Percentiles rank a stretch among this genome's conserved stretches.
phyloP scores from a whole-genome alignment of 2,888 invertebrate genomes.

The Limnephilus marmoratus region DNA sequence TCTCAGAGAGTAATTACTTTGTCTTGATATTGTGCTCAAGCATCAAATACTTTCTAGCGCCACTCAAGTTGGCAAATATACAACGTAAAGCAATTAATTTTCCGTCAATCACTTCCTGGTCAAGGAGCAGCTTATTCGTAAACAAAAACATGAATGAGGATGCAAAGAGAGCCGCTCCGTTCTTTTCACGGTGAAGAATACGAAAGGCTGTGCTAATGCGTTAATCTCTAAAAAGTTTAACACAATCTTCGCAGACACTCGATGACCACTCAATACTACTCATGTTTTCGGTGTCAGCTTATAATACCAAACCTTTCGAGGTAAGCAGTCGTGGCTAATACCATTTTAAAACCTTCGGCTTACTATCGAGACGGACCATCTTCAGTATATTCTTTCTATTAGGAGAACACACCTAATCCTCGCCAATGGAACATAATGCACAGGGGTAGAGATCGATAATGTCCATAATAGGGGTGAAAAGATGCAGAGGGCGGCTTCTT shows the following conservation, averaged over 20 bases:
- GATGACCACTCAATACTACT: slow-evolving; percentile 54
- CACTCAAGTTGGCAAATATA: slow-evolving; percentile 38
- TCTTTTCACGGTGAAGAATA: slow-evolving; percentile 43
- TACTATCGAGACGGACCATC: slow-evolving; percentile 62
- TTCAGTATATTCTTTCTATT: slow-evolving; percentile 47
- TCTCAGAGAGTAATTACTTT: background rate
- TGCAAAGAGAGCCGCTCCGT: slow-evolving; percentile 41
- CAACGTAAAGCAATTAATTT: slow-evolving; percentile 51
- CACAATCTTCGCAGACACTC: slow-evolving; percentile 41
- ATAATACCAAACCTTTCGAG: slow-evolving; percentile 57
- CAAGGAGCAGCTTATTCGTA: slow-evolving; percentile 29
- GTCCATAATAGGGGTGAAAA: slow-evolving; percentile 62
- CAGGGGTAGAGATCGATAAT: slow-evolving; percentile 61
- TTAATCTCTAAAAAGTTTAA: slow-evolving; percentile 52
- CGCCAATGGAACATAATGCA: slow-evolving; percentile 57
- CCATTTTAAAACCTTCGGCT: slow-evolving; percentile 61
- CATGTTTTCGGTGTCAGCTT: slow-evolving; percentile 60
- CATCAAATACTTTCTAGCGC: slow-evolving; percentile 46
- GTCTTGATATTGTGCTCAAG: background rate
- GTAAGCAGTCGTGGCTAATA: slow-evolving; percentile 58
- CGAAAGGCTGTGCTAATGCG: slow-evolving; percentile 44
- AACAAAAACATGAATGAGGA: slow-evolving; percentile 55
- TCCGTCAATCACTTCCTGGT: slow-evolving; percentile 52
- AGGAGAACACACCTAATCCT: slow-evolving; percentile 60
- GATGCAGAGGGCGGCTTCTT: slow-evolving; percentile 59